phyloP scores from a whole-genome alignment of 2,113 vertebrate genomes.

The Pelusios castaneus region DNA sequence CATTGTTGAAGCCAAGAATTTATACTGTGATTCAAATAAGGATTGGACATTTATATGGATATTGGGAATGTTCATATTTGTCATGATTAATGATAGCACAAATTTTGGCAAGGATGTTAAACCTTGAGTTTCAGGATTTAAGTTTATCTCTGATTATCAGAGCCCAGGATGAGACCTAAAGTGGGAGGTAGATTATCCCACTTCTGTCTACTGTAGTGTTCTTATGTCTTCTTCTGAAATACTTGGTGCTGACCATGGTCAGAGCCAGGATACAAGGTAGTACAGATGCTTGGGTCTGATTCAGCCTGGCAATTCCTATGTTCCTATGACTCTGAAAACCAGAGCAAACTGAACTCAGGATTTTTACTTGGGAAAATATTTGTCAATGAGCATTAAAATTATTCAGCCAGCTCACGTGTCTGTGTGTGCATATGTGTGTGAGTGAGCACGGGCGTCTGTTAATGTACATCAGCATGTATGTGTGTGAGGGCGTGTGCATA shows the following conservation, averaged over 20 bases:
- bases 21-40: background rate
- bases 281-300: background rate
- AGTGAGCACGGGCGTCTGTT: background rate
- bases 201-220: background rate
- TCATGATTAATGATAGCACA: background rate
- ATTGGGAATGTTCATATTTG: background rate
- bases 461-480: background rate
- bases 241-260: too few species aligned
- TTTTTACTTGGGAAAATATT: background rate
- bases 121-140: background rate
- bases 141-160: background rate
- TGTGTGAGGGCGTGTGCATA: background rate
- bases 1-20: background rate
- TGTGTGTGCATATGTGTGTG: background rate
- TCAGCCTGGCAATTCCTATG: background rate
- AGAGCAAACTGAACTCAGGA: background rate
- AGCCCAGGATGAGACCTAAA: background rate
- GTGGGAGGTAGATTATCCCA: background rate
- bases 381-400: background rate
- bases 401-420: background rate
- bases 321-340: too few species aligned
- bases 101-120: background rate
- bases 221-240: background rate
- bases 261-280: background rate
- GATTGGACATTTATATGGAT: background rate